phyloP scores from a whole-genome alignment of 1,140 invertebrate species.

The Eumeta japonica region DNA sequence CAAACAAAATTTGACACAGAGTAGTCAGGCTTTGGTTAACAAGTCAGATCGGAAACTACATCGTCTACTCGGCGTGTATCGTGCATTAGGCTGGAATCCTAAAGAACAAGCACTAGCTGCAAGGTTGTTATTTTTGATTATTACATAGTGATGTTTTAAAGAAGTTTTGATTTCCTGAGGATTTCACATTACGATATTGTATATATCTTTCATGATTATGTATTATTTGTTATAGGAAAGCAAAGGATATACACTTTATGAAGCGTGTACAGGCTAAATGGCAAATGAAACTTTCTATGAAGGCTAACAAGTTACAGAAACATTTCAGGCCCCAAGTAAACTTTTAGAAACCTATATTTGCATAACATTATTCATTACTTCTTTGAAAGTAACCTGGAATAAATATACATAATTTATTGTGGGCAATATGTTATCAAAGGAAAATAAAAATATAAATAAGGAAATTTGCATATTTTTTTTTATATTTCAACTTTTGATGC shows the following conservation, averaged over 20 bases:
- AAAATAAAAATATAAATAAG: background rate
- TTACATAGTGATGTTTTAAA: too few relatives aligned
- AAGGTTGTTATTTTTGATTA: slow-evolving; percentile 26
- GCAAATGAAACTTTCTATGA: slow-evolving; percentile 73
- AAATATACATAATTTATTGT: too few relatives aligned
- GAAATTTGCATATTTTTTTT: too few relatives aligned
- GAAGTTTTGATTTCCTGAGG: too few relatives aligned
- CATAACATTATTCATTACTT: too few relatives aligned
- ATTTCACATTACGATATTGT: too few relatives aligned
- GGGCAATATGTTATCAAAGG: background rate
- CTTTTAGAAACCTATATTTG: slow-evolving; percentile 60
- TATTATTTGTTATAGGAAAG: slow-evolving; percentile 73
- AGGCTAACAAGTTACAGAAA: slow-evolving; percentile 83
- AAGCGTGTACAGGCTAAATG: slow-evolving; percentile 77
- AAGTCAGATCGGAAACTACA: slow-evolving; percentile 66
- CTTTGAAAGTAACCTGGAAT: too few relatives aligned
- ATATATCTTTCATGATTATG: too few relatives aligned
- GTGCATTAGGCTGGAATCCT: slow-evolving; percentile 82
- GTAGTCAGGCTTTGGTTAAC: slow-evolving; percentile 58
- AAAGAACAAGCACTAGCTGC: slow-evolving; percentile 65
- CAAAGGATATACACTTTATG: slow-evolving; percentile 81
- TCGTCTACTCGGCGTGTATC: slow-evolving; percentile 76
- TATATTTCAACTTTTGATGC: too few relatives aligned
- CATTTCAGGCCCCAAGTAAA: slow-evolving; percentile 80
- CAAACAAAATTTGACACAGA: slow-evolving; percentile 73